Conservation (phyloP, 2,888 invertebrate species). For the Agrotis segetum region DNA sequence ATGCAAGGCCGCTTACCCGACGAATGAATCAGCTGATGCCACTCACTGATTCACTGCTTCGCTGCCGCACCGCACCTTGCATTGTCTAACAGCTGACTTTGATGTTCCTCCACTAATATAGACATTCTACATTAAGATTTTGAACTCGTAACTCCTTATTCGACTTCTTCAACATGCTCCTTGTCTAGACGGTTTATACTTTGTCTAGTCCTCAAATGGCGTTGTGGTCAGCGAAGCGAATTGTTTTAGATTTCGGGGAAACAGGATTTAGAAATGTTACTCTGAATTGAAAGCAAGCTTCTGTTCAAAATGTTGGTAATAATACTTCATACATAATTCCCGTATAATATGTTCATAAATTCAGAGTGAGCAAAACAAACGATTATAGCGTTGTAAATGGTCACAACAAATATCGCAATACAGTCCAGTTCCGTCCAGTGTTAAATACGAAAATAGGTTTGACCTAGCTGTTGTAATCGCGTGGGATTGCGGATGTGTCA, state of each 20-base stretch:
- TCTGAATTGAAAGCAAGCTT: slow-evolving; percentile 4
- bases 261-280: neutral
- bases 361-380: slow-evolving; percentile 51
- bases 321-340: slow-evolving; percentile 6
- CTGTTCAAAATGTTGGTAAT: slow-evolving; percentile 5
- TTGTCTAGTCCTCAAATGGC: slow-evolving; percentile 48
- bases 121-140: slow-evolving; percentile 65
- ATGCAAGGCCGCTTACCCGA: slow-evolving; percentile 81
- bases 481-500: slow-evolving; percentile 83
- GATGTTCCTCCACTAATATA: slow-evolving; percentile 64
- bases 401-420: slow-evolving; percentile 67
- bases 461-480: slow-evolving; percentile 80
- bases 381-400: slow-evolving; percentile 63
- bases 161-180: slow-evolving; percentile 51
- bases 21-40: slow-evolving; percentile 86
- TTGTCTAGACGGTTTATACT: slow-evolving; percentile 51
- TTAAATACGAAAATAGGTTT: slow-evolving; percentile 82
- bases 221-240: slow-evolving; percentile 51
- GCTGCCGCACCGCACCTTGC: slow-evolving; percentile 73
- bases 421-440: slow-evolving; percentile 73
- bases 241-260: slow-evolving; percentile 31
- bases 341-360: slow-evolving; percentile 31
- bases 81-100: slow-evolving; percentile 79
- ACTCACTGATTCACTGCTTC: slow-evolving; percentile 79
- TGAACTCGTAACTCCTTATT: slow-evolving; percentile 59